Conservation (phyloP, 1,140 invertebrate species). For the Orussus abietinus region DNA sequence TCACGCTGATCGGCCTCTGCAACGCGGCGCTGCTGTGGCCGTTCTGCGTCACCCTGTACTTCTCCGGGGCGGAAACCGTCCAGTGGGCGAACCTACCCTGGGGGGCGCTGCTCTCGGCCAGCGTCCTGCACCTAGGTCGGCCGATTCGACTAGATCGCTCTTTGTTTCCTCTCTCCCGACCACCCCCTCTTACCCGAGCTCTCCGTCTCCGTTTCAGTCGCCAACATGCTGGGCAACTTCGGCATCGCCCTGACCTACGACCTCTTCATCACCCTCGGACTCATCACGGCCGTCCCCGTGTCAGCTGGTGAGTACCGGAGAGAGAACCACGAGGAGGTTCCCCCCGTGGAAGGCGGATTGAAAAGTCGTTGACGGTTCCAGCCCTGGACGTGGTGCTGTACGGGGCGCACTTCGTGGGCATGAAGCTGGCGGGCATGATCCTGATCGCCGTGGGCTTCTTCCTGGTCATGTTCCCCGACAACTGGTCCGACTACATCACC, state of each 20-base stretch:
- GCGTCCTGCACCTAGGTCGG: slow-evolving; percentile 72
- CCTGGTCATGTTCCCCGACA: slow-evolving; percentile 90
- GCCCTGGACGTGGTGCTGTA: slow-evolving; percentile 84
- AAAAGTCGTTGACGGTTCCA: slow-evolving; percentile 37
- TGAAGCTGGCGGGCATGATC: slow-evolving; percentile 91
- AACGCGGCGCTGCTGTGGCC: slow-evolving; percentile 85
- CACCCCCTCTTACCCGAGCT: no score
- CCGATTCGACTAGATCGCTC: no score
- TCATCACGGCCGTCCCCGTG: slow-evolving; percentile 87
- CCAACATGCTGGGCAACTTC: slow-evolving; percentile 87
- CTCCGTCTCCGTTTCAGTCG: no score
- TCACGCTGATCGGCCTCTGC: slow-evolving; percentile 79
- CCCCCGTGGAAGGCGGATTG: neutral
- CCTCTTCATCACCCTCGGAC: slow-evolving; percentile 85
- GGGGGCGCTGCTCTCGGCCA: slow-evolving; percentile 72
- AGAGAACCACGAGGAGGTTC: neutral
- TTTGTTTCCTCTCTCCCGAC: no score
- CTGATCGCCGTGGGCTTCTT: slow-evolving; percentile 88
- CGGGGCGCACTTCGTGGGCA: slow-evolving; percentile 80
- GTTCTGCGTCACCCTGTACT: slow-evolving; percentile 75
- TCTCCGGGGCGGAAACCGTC: slow-evolving; percentile 77
- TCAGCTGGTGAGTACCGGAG: slow-evolving; percentile 70
- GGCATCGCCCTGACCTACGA: slow-evolving; percentile 87
- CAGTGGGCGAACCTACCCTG: slow-evolving; percentile 76
- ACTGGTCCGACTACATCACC: slow-evolving; percentile 93